phyloP scores from a whole-genome alignment of 1,140 invertebrate genomes.

The Gryllus bimaculatus region DNA sequence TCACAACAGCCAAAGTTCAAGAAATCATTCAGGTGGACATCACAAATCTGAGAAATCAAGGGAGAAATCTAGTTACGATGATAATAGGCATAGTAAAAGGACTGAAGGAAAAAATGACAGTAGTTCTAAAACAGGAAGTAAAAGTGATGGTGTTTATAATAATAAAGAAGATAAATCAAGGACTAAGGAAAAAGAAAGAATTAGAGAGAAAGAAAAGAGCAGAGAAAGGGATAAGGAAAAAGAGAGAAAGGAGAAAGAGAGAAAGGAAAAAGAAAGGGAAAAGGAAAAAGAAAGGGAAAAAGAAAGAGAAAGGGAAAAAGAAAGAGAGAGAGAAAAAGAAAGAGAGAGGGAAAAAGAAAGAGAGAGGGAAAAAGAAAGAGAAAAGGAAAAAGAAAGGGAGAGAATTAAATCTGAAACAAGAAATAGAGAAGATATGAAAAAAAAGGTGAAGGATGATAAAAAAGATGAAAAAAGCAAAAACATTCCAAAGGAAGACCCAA shows the following conservation, averaged over 20 bases:
- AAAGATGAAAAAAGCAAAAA: constrained; percentile 6
- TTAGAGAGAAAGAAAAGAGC: neutral
- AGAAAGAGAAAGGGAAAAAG: neutral
- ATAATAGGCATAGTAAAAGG: too few species aligned
- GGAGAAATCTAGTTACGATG: neutral
- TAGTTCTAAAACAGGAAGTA: neutral
- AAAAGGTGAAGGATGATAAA: neutral
- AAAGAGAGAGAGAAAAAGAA: neutral
- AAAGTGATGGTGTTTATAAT: neutral
- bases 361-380: constrained; percentile 5
- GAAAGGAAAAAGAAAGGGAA: neutral
- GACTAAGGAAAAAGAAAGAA: neutral
- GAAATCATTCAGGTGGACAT: neutral
- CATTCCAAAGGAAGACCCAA: constrained; percentile 10
- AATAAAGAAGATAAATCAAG: neutral
- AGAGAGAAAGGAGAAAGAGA: neutral
- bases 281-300: neutral
- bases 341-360: neutral
- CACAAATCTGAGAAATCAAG: neutral
- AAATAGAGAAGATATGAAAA: constrained; percentile 9
- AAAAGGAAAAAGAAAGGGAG: constrained; percentile 19
- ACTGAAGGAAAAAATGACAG: too few species aligned
- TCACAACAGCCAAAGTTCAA: neutral
- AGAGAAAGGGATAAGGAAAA: neutral
- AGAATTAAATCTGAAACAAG: constrained; percentile 1